Base-by-base conservation (phyloP, 2,797 vertebrate species). In the Sebastes ruberrimus region DNA sequence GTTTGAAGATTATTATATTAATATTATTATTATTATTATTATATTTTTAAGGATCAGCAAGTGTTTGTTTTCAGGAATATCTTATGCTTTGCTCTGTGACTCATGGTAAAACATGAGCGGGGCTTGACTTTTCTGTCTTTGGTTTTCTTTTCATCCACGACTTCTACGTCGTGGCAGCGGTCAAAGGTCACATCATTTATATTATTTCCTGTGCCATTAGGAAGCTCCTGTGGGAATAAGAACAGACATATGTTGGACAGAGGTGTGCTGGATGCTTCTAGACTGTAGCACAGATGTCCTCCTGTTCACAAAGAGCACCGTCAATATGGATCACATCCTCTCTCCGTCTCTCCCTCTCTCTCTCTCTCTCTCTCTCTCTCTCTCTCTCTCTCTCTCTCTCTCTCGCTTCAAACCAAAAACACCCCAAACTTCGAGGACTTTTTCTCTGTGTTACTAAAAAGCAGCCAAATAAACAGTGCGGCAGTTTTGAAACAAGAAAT, bases 211-310 rank as follows among this genome's bases (percentile, higher is more conserved):
- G 22, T 10, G 56, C 52, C 53, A 0, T 68, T 7, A 64, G 71
- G 83, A 71, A 8, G 55, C 55, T 83, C 74, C 78, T 6, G 76
- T 56, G 84, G 78, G 86, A 82, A 72, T 80, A 77, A 77, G 49
- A 78, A 9, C 22, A 53, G 85, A 59, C 87, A 83, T 92, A 90
- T 89, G 89, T 68, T 71, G 42, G 86, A 80, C 89, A 89, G 88
- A 91, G 86, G 74, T 84, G 78, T 20, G 52, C 71, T 66, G 80
- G 82, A 90, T 86, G 82, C 62, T 72, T 65, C n/a, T 27, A 55
- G 85, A 82, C 80, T 73, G 72, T 0, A 67, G 77, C 60, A 68
- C 86, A 86, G 80, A 88, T 90, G 88, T 86, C 85, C 6, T 68
- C 72, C 42, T 55, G 71, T 27, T 83, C 81, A 55, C 61, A 88